Percentiles rank a stretch among this genome's conserved stretches.
Conservation (phyloP, 2,797 vertebrate species). For the Naso thynnoides region DNA sequence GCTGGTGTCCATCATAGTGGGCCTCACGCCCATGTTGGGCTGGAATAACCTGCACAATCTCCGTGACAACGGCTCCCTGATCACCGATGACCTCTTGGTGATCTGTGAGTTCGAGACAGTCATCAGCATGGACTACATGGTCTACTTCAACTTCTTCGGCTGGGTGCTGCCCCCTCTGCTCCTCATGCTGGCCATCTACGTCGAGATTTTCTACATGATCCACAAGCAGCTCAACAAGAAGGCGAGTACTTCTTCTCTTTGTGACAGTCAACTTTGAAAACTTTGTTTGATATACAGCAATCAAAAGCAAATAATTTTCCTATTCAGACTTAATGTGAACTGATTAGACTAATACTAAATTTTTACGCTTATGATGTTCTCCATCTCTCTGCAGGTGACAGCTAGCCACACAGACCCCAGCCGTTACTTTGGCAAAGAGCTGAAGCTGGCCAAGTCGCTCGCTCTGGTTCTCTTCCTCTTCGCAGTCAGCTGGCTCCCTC, state of each 20-base stretch:
- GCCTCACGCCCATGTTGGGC: slow-evolving; percentile 94
- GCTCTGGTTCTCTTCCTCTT: slow-evolving; percentile 96
- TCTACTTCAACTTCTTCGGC: slow-evolving; percentile 98
- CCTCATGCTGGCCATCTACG: slow-evolving; percentile 94
- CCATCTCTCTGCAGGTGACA: slow-evolving; percentile 76
- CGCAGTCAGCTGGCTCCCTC: slow-evolving; percentile 94
- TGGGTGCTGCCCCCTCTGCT: slow-evolving; percentile 96
- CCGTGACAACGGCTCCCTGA: slow-evolving; percentile 74
- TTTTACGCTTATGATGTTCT: slow-evolving; percentile 3
- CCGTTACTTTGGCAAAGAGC: slow-evolving; percentile 95
- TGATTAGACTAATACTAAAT: background rate
- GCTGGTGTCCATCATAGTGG: slow-evolving; percentile 93
- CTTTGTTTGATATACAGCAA: background rate
- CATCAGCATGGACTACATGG: slow-evolving; percentile 99
- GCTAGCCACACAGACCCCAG: slow-evolving; percentile 90
- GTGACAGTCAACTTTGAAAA: background rate
- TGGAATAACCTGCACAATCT: slow-evolving; percentile 92
- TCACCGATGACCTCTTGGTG: slow-evolving; percentile 82
- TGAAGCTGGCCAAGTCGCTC: slow-evolving; percentile 96
- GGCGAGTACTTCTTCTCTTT: slow-evolving; percentile 60
- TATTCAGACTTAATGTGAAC: background rate
- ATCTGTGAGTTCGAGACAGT: slow-evolving; percentile 94
- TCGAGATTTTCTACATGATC: slow-evolving; percentile 98
- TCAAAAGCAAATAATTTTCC: background rate
- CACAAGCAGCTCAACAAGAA: slow-evolving; percentile 95